phyloP scores from a whole-genome alignment of 2,113 vertebrate species.

The Lasiurus cinereus region DNA sequence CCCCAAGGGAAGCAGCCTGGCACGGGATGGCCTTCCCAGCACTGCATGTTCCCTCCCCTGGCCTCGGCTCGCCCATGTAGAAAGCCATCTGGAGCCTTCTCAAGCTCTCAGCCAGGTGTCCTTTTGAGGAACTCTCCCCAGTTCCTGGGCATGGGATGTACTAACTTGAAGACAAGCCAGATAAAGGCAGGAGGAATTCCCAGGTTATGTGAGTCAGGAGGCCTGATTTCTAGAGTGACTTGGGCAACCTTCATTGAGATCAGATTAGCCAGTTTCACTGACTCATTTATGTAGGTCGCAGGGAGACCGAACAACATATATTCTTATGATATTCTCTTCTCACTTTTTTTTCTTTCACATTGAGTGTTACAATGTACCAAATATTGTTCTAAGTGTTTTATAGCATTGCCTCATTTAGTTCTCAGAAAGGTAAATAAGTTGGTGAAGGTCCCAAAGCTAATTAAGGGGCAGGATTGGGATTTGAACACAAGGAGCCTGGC shows the following conservation, averaged over 20 bases:
- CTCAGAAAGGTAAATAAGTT: constrained; percentile 47
- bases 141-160: constrained; percentile 48
- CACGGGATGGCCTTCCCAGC: neutral
- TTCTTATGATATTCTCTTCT: neutral
- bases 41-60: neutral
- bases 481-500: neutral
- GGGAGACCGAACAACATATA: neutral
- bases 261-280: neutral
- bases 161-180: constrained; percentile 6
- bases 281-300: neutral
- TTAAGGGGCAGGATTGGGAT: neutral
- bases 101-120: neutral
- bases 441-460: neutral
- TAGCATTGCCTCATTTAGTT: constrained; percentile 19
- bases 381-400: constrained; percentile 40
- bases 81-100: neutral
- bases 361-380: neutral
- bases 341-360: neutral
- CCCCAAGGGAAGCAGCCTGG: neutral
- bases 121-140: neutral
- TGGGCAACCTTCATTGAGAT: constrained; percentile 7
- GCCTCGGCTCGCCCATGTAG: neutral
- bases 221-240: constrained; percentile 35
- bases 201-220: neutral
- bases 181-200: neutral